phyloP scores from a whole-genome alignment of 2,797 vertebrate genomes.

The Ctenosaura bakeri region DNA sequence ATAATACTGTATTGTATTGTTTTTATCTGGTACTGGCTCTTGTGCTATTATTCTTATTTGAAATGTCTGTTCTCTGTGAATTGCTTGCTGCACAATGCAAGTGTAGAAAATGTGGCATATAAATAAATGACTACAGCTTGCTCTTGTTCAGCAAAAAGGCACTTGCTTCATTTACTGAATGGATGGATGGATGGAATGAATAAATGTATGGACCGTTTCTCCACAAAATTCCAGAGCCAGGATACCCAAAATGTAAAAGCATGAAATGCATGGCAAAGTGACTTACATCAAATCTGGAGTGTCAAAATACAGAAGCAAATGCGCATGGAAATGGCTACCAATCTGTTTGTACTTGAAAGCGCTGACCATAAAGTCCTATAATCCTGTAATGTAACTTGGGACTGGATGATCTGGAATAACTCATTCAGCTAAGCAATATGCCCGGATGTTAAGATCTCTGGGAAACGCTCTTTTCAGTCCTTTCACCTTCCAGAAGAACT shows the following conservation, averaged over 20 bases:
- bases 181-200: slow-evolving; percentile 1
- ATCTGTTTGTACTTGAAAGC: background rate
- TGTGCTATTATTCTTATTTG: background rate
- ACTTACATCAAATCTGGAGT: background rate
- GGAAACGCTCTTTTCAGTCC: no score
- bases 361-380: background rate
- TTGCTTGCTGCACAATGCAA: background rate
- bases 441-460: no score
- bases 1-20: background rate
- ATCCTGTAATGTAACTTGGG: background rate
- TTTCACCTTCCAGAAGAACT: no score
- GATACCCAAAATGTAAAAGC: background rate
- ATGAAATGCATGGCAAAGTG: background rate
- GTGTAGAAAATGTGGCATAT: background rate
- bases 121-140: background rate
- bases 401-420: no score
- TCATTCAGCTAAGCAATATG: no score
- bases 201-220: background rate
- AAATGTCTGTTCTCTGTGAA: background rate
- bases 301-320: background rate
- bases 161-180: slow-evolving; percentile 41
- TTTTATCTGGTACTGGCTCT: background rate
- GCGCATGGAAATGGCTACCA: background rate
- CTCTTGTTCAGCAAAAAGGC: background rate
- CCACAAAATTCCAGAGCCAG: background rate